Evolutionary conservation across 2,888 invertebrate species (phyloP).

Genomic region (Caradrina kadenii): DNA sequence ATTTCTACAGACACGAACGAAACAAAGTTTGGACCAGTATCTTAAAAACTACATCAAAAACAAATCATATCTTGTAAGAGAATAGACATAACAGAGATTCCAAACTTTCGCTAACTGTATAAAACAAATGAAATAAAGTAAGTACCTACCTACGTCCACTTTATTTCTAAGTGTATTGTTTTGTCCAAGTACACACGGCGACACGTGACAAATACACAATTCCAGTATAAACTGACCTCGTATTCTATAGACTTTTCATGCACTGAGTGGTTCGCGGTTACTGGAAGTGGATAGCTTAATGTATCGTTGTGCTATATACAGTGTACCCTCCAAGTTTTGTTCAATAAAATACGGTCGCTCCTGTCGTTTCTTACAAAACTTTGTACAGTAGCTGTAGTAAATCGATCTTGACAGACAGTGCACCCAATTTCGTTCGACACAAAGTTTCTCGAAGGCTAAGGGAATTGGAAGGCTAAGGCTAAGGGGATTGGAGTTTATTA

Average conservation of each 20-base stretch:
- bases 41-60: slow-evolving; percentile 10
- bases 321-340: slow-evolving; percentile 39
- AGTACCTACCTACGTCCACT: slow-evolving; percentile 28
- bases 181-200: neutral
- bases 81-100: slow-evolving; percentile 26
- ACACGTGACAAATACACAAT: neutral
- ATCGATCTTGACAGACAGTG: slow-evolving; percentile 52
- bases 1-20: neutral
- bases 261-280: too few relatives aligned
- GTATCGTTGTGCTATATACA: slow-evolving; percentile 13
- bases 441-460: slow-evolving; percentile 34
- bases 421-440: slow-evolving; percentile 33
- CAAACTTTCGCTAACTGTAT: slow-evolving; percentile 21
- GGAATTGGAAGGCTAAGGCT: slow-evolving; percentile 7
- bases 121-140: slow-evolving; percentile 40
- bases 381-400: slow-evolving; percentile 31
- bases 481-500: slow-evolving; percentile 26
- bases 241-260: too few relatives aligned
- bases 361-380: slow-evolving; percentile 53
- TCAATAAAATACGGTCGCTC: slow-evolving; percentile 36
- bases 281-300: too few relatives aligned
- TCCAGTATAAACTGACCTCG: neutral
- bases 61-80: slow-evolving; percentile 11
- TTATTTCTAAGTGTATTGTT: slow-evolving; percentile 45
- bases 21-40: neutral